phyloP scores from a whole-genome alignment of 2,113 vertebrate genomes.

The Macquaria ambigua region DNA sequence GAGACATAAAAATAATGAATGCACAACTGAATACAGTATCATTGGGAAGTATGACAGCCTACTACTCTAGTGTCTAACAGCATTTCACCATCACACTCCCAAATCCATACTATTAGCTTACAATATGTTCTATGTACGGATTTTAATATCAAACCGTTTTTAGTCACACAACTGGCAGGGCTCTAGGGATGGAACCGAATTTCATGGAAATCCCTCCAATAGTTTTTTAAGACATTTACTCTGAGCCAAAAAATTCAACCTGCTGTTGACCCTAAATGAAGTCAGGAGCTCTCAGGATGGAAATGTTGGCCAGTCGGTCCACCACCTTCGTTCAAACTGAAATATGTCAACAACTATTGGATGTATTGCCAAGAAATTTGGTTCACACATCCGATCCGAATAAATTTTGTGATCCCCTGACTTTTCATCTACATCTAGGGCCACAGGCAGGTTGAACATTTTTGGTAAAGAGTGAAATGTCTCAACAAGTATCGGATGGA shows the following conservation, averaged over 20 bases:
- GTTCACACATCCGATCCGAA: neutral
- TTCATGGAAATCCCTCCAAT: neutral
- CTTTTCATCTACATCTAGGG: neutral
- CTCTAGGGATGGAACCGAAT: neutral
- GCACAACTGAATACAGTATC: neutral
- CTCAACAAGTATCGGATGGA: too few relatives aligned
- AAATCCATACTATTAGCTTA: neutral
- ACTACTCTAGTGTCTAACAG: neutral
- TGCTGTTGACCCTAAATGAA: neutral
- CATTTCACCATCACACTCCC: neutral
- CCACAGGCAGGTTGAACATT: neutral
- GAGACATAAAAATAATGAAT: neutral
- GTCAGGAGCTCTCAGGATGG: neutral
- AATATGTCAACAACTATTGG: neutral
- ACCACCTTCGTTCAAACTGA: neutral
- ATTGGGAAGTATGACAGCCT: neutral
- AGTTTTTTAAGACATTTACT: neutral
- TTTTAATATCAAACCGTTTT: neutral
- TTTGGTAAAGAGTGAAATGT: neutral
- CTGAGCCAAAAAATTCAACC: neutral
- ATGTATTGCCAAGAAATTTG: neutral
- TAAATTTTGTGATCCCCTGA: neutral
- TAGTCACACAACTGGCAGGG: neutral
- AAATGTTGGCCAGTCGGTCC: neutral
- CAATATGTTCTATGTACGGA: neutral